These are phyloP conservation scores for Poecilia gillii DNA, from an alignment of 2,797 vertebrate genomes.

Conservation along the genomic window DNA sequence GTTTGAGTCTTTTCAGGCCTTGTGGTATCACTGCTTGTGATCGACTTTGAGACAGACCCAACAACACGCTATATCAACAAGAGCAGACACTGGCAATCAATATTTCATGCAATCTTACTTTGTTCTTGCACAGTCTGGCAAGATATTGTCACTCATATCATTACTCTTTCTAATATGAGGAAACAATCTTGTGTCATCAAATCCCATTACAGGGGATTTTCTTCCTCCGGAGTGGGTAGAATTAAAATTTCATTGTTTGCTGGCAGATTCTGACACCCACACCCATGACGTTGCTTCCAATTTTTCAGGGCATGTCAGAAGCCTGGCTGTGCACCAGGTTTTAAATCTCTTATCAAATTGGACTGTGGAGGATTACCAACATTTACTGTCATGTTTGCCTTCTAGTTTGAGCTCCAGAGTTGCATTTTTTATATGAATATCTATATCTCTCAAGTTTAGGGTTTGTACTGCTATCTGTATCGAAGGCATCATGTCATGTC, in stretches of 20 bases:
- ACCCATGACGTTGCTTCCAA: constrained; percentile 66
- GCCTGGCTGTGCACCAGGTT: constrained; percentile 67
- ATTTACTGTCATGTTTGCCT: constrained; percentile 74
- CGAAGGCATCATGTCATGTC: constrained; percentile 64
- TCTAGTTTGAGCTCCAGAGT: constrained; percentile 63
- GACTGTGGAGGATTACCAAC: constrained; percentile 75
- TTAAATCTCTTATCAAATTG: constrained; percentile 68
- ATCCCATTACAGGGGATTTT: constrained; percentile 76
- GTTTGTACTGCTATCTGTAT: constrained; percentile 31
- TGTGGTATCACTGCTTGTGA: constrained; percentile 36
- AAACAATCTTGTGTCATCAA: constrained; percentile 79
- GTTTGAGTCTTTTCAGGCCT: constrained; percentile 26
- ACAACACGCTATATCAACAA: constrained; percentile 55
- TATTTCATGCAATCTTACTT: constrained; percentile 76
- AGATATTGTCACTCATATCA: constrained; percentile 77
- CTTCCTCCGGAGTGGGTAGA: constrained; percentile 68
- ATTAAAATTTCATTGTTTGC: constrained; percentile 80
- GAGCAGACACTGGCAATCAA: constrained; percentile 71
- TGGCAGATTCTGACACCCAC: constrained; percentile 70
- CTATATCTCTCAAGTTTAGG: constrained; percentile 56
- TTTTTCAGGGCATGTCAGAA: constrained; percentile 75
- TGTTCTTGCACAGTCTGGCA: constrained; percentile 73
- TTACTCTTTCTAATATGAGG: constrained; percentile 73
- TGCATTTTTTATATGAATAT: constrained; percentile 48
- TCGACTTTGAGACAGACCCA: constrained; percentile 42